Conservation (phyloP, 2,888 invertebrate genomes). For the Cyaniris semiargus region DNA sequence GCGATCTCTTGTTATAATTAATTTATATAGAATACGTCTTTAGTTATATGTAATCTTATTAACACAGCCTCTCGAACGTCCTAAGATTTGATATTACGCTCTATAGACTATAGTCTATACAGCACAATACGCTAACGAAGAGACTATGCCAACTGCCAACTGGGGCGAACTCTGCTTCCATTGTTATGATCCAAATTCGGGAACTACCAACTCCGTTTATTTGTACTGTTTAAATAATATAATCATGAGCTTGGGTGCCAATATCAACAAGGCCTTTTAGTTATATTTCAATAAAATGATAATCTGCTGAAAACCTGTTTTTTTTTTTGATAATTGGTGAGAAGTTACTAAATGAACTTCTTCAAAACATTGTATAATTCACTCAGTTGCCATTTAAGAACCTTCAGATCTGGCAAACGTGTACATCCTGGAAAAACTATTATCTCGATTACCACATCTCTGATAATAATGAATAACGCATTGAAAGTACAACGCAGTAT, state of each 20-base stretch:
- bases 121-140: neutral
- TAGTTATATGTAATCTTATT: neutral
- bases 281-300: neutral
- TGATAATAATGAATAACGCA: constrained; percentile 4
- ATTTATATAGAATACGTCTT: neutral
- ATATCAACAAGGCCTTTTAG: neutral
- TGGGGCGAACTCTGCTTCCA: neutral
- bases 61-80: neutral
- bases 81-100: neutral
- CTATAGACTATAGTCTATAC: neutral
- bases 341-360: too few relatives aligned
- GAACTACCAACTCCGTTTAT: neutral
- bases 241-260: neutral
- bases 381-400: too few relatives aligned
- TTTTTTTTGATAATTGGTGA: too few relatives aligned
- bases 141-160: constrained; percentile 7
- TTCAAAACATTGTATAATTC: too few relatives aligned
- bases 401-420: too few relatives aligned
- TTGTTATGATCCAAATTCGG: constrained; percentile 13
- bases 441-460: neutral
- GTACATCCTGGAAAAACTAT: neutral
- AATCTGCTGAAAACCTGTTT: too few relatives aligned
- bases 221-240: neutral
- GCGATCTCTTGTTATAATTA: too few relatives aligned
- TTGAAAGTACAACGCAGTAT: constrained; percentile 37